Evolutionary conservation across 1,140 invertebrate species (phyloP).

Genomic region (Caligus rogercresseyi): DNA sequence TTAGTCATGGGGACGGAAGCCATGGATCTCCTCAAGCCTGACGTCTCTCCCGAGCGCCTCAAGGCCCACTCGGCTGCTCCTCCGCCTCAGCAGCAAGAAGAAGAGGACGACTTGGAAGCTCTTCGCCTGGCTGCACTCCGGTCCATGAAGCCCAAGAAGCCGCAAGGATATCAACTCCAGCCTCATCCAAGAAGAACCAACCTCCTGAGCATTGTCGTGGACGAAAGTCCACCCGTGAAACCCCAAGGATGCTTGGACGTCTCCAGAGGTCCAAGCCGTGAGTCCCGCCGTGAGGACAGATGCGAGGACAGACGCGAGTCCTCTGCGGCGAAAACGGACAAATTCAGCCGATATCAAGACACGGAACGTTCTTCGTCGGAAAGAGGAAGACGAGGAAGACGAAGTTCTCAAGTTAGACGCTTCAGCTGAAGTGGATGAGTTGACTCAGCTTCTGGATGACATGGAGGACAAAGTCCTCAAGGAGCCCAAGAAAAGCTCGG

Average conservation of each 20-base stretch:
- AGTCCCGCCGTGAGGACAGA: no score
- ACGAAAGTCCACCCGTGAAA: neutral
- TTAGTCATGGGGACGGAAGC: neutral
- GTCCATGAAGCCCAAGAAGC: conserved; percentile 16
- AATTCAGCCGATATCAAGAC: neutral
- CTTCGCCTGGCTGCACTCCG: conserved; percentile 15
- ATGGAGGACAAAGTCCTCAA: conserved; percentile 12
- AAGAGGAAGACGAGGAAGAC: conserved; percentile 11
- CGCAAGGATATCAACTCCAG: conserved; percentile 3
- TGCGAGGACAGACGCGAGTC: no score
- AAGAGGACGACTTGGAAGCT: conserved; percentile 18
- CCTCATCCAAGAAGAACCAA: conserved; percentile 6
- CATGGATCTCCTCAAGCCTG: conserved; percentile 7
- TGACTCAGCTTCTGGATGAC: conserved; percentile 15
- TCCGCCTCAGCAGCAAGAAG: neutral
- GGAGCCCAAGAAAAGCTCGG: neutral
- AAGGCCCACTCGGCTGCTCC: neutral
- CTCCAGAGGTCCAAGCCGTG: neutral
- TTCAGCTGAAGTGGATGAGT: conserved; percentile 13
- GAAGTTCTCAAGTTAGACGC: conserved; percentile 17
- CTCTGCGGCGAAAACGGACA: no score
- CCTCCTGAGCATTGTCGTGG: conserved; percentile 1
- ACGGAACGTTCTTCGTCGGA: neutral
- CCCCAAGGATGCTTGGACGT: no score
- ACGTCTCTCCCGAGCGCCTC: neutral